A percentile compares a stretch with the other conserved stretches of the same genome.
Conservation (phyloP, 2,888 invertebrate species). For the Eudemis profundana region DNA sequence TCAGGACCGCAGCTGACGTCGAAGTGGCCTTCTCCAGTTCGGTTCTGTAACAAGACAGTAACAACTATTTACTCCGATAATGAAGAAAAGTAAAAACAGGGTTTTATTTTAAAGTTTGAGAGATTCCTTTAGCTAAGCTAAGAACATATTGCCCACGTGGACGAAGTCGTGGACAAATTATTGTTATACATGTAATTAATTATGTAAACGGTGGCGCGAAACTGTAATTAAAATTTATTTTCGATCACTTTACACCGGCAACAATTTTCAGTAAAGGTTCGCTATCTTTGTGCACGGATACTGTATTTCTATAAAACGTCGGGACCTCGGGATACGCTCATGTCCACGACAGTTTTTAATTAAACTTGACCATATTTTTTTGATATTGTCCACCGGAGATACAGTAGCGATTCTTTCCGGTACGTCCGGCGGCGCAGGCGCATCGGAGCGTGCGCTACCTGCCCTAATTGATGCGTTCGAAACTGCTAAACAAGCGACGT, state of each 20-base stretch:
- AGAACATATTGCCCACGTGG: no score
- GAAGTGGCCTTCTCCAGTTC: conserved; percentile 88
- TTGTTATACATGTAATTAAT: no score
- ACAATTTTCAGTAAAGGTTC: no score
- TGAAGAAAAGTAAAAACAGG: not conserved
- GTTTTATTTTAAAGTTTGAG: no score
- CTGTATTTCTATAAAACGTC: not conserved
- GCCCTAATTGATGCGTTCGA: conserved; percentile 50
- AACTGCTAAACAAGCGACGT: conserved; percentile 16
- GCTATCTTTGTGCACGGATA: not conserved
- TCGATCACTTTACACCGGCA: no score
- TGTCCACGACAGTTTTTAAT: conserved; percentile 23
- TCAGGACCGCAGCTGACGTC: conserved; percentile 89
- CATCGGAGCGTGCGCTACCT: conserved; percentile 71
- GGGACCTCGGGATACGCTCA: not conserved
- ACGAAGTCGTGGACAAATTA: no score
- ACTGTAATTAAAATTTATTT: no score
- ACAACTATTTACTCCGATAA: not conserved
- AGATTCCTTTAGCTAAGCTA: no score
- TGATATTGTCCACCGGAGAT: conserved; percentile 60
- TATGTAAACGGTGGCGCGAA: no score
- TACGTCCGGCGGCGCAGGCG: conserved; percentile 66
- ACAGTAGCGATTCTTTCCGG: conserved; percentile 71
- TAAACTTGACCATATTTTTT: conserved; percentile 32
- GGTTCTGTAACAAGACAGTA: conserved; percentile 84